Evolutionary conservation across 2,888 invertebrate species (phyloP).

Genomic region (Cactoblastis cactorum): DNA sequence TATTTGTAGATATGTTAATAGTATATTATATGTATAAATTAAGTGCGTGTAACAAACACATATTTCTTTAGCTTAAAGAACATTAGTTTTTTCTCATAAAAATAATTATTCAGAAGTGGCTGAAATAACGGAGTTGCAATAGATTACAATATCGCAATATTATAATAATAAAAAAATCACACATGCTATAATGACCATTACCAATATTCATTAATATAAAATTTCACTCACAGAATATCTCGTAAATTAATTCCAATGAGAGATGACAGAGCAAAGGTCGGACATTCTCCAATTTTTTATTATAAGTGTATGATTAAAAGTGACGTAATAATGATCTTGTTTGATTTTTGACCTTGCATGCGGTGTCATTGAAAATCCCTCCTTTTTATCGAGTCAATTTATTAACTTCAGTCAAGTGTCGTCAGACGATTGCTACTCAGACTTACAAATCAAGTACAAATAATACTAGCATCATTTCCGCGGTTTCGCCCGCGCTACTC

Average conservation of each 20-base stretch:
- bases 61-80: too few species aligned
- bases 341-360: slow-evolving; percentile 7
- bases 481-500: too few species aligned
- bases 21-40: too few species aligned
- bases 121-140: too few species aligned
- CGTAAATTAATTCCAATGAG: slow-evolving; percentile 1
- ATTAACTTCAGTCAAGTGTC: not conserved
- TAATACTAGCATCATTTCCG: too few species aligned
- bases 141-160: too few species aligned
- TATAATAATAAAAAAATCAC: too few species aligned
- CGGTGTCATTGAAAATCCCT: slow-evolving; percentile 8
- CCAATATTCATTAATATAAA: not conserved
- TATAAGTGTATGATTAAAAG: not conserved
- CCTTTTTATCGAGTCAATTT: slow-evolving; percentile 1
- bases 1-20: too few species aligned
- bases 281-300: not conserved
- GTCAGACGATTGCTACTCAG: slow-evolving; percentile 3
- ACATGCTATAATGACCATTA: too few species aligned
- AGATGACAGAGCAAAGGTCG: slow-evolving; percentile 2
- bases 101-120: too few species aligned
- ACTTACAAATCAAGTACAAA: not conserved
- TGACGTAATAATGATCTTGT: slow-evolving; percentile 9
- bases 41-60: too few species aligned
- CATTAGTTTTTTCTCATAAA: too few species aligned
- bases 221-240: not conserved